Conservation (phyloP, 2,888 invertebrate species). For the Antheraea yamamai region DNA sequence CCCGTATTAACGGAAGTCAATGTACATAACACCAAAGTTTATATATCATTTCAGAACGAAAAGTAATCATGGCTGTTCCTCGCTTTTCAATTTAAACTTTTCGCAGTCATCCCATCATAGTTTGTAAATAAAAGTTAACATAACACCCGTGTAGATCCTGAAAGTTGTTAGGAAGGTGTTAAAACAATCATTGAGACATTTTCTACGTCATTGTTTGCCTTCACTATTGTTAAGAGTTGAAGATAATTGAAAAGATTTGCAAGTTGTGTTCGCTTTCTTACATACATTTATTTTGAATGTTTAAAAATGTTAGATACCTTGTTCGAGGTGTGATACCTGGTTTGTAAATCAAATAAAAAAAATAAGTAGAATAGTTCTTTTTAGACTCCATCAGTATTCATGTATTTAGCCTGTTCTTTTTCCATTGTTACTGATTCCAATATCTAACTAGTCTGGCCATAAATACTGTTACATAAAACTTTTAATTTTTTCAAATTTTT, state of each 20-base stretch:
- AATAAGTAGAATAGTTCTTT: no score
- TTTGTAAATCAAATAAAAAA: no score
- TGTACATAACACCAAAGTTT: background rate
- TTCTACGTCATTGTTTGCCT: background rate
- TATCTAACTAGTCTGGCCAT: no score
- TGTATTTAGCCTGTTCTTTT: no score
- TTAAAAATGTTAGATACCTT: no score
- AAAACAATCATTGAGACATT: background rate
- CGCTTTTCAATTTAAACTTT: slow-evolving; percentile 20
- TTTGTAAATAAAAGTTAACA: slow-evolving; percentile 11
- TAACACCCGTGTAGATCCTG: background rate
- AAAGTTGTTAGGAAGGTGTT: slow-evolving; percentile 9
- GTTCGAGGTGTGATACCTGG: no score
- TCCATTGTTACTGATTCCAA: no score
- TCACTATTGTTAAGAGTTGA: background rate
- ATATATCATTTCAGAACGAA: background rate
- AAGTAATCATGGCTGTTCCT: slow-evolving; percentile 12
- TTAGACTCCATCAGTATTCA: no score
- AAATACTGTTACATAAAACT: no score
- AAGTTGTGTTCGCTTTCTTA: no score
- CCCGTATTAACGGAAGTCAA: background rate
- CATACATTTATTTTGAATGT: no score
- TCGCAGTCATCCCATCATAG: background rate
- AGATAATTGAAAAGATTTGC: background rate
- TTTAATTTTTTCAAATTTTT: no score